Percentiles rank a stretch among this genome's conserved stretches.
phyloP scores from a whole-genome alignment of 2,113 vertebrate genomes.

The human (Homo sapiens) region GRCh38 chr3:143067501-143068000 shows the following conservation, averaged over 20 bases:
- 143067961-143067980: background rate
- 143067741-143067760: background rate
- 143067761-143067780: background rate
- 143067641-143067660: background rate
- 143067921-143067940: background rate
- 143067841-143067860: background rate
- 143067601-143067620: background rate
- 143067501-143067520: background rate
- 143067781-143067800: background rate
- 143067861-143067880: background rate
- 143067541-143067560: background rate
- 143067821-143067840: background rate
- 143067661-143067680: background rate
- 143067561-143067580: background rate
- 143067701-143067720: background rate
- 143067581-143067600: background rate
- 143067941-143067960: background rate
- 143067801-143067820: background rate
- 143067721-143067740: background rate
- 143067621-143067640: background rate
- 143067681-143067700: background rate
- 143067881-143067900: background rate
- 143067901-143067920: background rate
- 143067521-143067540: background rate
- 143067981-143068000: background rate